Evolutionary conservation across 2,797 vertebrate genomes (phyloP).

Genomic region (Alca torda): DNA sequence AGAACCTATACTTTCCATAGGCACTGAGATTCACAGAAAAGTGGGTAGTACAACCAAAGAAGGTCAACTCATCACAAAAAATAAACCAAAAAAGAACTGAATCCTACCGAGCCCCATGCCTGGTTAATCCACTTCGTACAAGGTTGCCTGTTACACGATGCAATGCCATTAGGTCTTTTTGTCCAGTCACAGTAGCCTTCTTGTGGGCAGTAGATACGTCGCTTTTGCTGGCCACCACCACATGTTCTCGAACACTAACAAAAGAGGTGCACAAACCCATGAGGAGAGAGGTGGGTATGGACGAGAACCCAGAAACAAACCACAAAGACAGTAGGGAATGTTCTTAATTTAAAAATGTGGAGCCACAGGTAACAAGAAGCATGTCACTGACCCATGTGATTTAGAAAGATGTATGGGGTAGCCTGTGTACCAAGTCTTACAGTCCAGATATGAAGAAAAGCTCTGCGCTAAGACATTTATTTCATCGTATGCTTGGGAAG

Average conservation of each 20-base stretch:
- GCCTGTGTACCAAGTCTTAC: background rate
- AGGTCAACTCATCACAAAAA: background rate
- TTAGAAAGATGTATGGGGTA: background rate
- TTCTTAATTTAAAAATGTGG: background rate
- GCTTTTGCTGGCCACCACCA: constrained; percentile 80
- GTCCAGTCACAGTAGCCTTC: constrained; percentile 76
- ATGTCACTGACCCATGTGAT: background rate
- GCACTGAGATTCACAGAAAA: background rate
- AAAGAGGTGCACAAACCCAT: background rate
- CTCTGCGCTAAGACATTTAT: background rate
- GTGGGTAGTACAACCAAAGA: background rate
- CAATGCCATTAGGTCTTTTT: constrained; percentile 74
- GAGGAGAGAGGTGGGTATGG: background rate
- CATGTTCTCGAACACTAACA: constrained; percentile 87
- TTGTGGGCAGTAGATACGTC: constrained; percentile 79
- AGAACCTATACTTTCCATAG: background rate
- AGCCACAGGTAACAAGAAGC: background rate
- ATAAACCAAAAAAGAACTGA: background rate
- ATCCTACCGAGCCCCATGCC: constrained; percentile 76
- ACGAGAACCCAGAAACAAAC: background rate
- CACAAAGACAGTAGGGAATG: background rate
- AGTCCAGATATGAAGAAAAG: background rate
- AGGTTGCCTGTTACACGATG: constrained; percentile 74
- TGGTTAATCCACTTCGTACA: constrained; percentile 81
- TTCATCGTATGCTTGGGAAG: background rate